A percentile compares a stretch with the other conserved stretches of the same genome.
These are phyloP conservation scores for Monarcha castaneiventris DNA, from an alignment of 2,113 vertebrate species.

Conservation along the genomic window DNA sequence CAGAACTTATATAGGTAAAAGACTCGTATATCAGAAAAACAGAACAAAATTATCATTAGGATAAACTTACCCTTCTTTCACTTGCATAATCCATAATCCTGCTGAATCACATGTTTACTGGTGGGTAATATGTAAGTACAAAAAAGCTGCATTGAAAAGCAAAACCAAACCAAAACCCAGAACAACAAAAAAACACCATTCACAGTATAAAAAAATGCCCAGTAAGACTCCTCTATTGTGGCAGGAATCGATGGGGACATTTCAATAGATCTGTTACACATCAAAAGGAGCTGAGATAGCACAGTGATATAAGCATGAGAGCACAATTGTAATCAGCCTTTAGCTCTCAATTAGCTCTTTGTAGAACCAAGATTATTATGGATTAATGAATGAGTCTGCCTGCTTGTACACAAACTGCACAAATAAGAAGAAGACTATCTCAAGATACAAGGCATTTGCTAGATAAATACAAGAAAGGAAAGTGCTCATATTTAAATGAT, in stretches of 20 bases:
- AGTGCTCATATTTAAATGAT: not conserved
- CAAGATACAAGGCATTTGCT: not conserved
- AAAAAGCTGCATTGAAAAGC: not conserved
- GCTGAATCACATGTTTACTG: not conserved
- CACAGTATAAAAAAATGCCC: not conserved
- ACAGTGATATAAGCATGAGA: not conserved
- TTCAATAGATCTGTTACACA: not conserved
- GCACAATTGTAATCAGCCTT: not conserved
- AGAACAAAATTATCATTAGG: not conserved
- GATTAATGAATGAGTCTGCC: not conserved
- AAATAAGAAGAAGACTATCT: not conserved
- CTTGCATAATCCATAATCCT: not conserved
- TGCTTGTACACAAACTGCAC: not conserved
- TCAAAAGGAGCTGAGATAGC: not conserved
- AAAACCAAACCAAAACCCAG: not conserved
- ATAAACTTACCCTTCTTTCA: not conserved
- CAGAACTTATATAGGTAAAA: fast-evolving
- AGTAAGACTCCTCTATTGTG: not conserved
- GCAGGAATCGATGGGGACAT: not conserved
- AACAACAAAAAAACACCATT: not conserved
- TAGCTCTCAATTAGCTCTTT: not conserved
- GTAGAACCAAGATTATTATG: not conserved
- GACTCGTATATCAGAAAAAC: not conserved
- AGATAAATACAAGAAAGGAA: not conserved
- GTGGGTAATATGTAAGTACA: not conserved